phyloP scores from a whole-genome alignment of 2,113 vertebrate species.

The Halcyon malimbica region DNA sequence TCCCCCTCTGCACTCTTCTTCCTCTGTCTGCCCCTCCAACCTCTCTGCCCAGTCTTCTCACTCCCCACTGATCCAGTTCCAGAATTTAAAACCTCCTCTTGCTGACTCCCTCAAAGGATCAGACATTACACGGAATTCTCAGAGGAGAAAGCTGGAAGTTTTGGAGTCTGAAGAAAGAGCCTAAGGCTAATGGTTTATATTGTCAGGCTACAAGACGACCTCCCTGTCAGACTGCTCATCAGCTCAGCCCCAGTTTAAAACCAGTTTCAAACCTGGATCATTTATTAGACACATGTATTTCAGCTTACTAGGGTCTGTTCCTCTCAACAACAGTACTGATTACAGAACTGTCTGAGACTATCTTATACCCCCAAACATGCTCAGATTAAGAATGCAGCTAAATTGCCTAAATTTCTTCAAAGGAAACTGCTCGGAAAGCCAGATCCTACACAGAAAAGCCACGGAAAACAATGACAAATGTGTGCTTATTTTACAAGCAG shows the following conservation, averaged over 20 bases:
- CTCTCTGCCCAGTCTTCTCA: background rate
- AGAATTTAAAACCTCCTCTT: background rate
- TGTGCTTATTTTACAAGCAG: background rate
- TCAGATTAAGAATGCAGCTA: background rate
- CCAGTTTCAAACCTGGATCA: background rate
- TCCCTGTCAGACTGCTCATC: background rate
- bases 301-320: no score
- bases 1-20: background rate
- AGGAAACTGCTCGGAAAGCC: background rate
- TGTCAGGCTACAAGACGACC: background rate
- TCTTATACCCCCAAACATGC: background rate
- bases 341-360: background rate
- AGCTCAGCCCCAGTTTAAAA: background rate
- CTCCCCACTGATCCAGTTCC: no score
- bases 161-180: background rate
- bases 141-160: background rate
- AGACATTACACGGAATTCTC: fast-evolving
- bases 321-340: background rate
- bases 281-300: no score
- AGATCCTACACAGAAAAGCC: background rate
- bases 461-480: background rate
- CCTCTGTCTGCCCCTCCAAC: background rate
- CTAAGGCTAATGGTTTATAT: background rate
- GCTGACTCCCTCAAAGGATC: background rate
- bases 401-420: background rate